Evolutionary conservation across 2,888 invertebrate genomes (phyloP).

Genomic region (Cerastis leucographa): DNA sequence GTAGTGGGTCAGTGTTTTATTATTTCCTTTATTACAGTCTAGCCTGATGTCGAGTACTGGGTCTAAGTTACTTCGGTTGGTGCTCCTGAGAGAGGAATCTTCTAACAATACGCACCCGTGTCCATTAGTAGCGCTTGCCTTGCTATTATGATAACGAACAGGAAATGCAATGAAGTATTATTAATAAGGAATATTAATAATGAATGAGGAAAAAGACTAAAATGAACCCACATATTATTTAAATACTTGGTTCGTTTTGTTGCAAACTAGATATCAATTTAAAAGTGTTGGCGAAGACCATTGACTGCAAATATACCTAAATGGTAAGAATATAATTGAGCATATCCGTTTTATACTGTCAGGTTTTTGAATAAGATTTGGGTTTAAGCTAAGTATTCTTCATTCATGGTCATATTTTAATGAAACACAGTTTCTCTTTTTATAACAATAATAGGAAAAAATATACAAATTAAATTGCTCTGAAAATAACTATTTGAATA

Average conservation of each 20-base stretch:
- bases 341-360: conserved; percentile 10
- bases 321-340: neutral
- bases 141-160: neutral
- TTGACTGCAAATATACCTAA: conserved; percentile 1
- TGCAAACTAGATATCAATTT: neutral
- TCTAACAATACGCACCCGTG: neutral
- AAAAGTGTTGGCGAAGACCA: neutral
- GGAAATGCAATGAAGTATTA: neutral
- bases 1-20: neutral
- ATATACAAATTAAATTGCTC: neutral
- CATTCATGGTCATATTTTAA: conserved; percentile 28
- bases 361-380: neutral
- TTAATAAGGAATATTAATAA: neutral
- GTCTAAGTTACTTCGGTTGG: neutral
- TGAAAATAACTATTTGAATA: conserved; percentile 5
- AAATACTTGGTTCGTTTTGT: neutral
- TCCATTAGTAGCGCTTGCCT: neutral
- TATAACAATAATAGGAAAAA: neutral
- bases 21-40: neutral
- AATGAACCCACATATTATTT: neutral
- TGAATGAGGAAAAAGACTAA: neutral
- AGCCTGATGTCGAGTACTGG: neutral
- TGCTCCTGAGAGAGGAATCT: neutral
- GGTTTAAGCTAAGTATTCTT: neutral
- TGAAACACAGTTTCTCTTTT: conserved; percentile 4